Evolutionary conservation across 2,113 vertebrate species (phyloP).

Genomic region (Coracopsis vasa): DNA sequence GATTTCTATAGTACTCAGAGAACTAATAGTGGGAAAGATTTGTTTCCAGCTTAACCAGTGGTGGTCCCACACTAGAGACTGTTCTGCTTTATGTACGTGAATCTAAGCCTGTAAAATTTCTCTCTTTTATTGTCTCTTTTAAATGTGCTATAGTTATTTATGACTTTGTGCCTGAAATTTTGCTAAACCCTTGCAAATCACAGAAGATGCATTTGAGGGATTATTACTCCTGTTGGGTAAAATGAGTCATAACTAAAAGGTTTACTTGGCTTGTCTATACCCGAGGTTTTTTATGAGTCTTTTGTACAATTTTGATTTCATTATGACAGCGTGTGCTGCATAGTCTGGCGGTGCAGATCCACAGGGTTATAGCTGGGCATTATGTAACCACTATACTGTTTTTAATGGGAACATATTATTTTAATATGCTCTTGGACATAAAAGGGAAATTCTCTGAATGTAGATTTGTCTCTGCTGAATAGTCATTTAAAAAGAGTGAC

Average conservation of each 20-base stretch:
- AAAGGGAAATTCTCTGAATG: constrained; percentile 25
- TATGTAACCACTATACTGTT: not conserved
- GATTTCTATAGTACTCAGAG: not conserved
- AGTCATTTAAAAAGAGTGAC: constrained; percentile 12
- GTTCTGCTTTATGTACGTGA: not conserved
- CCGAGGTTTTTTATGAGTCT: not conserved
- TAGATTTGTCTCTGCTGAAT: not conserved
- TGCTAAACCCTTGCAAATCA: not conserved
- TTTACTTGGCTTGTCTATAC: not conserved
- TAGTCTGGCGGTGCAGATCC: not conserved
- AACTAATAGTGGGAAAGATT: not conserved
- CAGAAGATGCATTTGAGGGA: not conserved
- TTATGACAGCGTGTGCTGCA: not conserved
- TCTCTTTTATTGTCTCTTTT: not conserved
- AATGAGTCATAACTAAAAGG: not conserved
- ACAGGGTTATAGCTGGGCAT: not conserved
- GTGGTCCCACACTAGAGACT: not conserved
- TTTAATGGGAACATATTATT: not conserved
- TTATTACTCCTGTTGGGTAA: not conserved
- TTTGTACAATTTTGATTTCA: not conserved
- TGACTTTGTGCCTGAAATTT: not conserved
- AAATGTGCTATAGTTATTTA: not conserved
- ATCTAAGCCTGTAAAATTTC: not conserved
- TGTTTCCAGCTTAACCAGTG: not conserved
- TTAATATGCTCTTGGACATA: constrained; percentile 19